Percentiles rank a stretch among this genome's conserved stretches.
Evolutionary conservation across 2,888 invertebrate genomes (phyloP).

Genomic region (Linyphia triangularis): DNA sequence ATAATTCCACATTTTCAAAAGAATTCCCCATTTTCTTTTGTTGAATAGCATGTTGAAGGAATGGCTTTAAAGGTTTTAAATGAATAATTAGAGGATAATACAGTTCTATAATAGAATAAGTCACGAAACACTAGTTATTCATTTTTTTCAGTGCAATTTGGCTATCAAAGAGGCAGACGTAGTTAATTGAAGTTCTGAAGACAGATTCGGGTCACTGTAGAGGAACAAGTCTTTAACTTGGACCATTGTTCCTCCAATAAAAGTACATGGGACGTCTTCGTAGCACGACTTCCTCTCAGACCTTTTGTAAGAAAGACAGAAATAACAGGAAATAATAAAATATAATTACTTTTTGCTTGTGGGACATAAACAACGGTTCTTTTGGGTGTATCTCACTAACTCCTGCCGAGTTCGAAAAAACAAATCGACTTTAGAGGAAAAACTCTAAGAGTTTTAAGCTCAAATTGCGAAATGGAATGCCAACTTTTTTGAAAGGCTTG

Average conservation of each 20-base stretch:
- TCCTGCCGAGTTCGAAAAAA: no score
- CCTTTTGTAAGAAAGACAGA: conserved; percentile 6
- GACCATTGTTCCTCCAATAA: not conserved
- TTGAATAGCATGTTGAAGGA: not conserved
- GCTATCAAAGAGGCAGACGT: not conserved
- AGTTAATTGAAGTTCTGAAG: not conserved
- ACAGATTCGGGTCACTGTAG: not conserved
- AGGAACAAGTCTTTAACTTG: conserved; percentile 4
- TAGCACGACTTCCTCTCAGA: not conserved
- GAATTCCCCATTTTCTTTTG: not conserved
- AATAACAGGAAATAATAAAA: conserved; percentile 25
- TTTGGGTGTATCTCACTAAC: not conserved
- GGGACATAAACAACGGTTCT: not conserved
- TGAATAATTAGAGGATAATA: not conserved
- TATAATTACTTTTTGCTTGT: not conserved
- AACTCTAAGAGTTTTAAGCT: not conserved
- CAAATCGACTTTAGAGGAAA: not conserved
- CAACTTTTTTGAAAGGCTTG: no score
- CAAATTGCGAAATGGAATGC: not conserved
- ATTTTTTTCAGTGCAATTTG: not conserved
- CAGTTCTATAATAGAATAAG: not conserved
- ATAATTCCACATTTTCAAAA: not conserved
- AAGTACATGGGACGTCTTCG: not conserved
- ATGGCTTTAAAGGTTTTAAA: not conserved
- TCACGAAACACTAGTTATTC: not conserved